These are phyloP conservation scores for Equus quagga DNA, from an alignment of 2,113 vertebrate species.

Conservation along the genomic window DNA sequence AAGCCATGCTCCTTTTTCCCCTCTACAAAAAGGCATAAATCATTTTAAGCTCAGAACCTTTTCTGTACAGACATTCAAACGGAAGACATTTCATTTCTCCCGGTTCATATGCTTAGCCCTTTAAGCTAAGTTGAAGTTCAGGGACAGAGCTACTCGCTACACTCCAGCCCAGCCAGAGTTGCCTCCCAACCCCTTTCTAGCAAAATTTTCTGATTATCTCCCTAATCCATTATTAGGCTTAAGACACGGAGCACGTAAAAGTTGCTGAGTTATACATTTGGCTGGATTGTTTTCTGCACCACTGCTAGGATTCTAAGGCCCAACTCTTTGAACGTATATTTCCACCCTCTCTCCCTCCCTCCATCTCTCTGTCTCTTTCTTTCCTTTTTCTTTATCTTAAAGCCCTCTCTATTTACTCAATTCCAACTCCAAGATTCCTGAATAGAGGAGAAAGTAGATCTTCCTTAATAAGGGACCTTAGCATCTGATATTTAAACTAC, in stretches of 20 bases:
- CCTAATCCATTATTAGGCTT: neutral
- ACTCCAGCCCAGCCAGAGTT: neutral
- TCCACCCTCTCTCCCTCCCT: neutral
- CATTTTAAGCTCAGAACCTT: neutral
- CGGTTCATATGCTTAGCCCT: neutral
- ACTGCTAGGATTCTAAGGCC: neutral
- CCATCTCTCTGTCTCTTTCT: neutral
- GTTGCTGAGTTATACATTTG: neutral
- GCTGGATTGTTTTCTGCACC: neutral
- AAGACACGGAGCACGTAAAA: neutral
- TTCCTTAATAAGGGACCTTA: neutral
- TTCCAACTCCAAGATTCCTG: neutral
- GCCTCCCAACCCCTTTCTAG: neutral
- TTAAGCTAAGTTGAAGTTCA: neutral
- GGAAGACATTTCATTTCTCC: neutral
- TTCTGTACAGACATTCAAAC: constrained; percentile 10
- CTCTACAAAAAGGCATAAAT: neutral
- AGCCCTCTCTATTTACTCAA: neutral
- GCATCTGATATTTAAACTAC: neutral
- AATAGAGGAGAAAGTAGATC: neutral
- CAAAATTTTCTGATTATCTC: neutral
- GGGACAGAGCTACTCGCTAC: neutral
- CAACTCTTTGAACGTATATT: neutral
- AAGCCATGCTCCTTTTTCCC: neutral
- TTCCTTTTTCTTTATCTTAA: neutral